A percentile compares a stretch with the other conserved stretches of the same genome.
These are phyloP conservation scores for Parus major DNA, from an alignment of 2,113 vertebrate genomes.

Conservation along the genomic window DNA sequence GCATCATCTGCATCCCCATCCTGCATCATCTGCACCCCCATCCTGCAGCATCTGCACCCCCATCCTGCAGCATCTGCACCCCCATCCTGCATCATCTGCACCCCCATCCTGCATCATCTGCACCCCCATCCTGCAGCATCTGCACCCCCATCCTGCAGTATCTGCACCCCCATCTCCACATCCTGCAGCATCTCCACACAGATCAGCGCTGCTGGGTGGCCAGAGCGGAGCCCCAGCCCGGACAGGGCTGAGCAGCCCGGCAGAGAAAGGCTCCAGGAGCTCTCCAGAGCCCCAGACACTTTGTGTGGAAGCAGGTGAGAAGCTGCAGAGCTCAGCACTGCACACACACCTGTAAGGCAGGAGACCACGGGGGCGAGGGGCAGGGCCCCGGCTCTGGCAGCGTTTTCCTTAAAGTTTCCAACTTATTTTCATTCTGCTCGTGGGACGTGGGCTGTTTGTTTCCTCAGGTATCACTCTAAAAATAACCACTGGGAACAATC, in stretches of 20 bases:
- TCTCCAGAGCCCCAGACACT: accelerated
- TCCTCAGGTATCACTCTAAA: not conserved
- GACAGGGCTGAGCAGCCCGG: accelerated
- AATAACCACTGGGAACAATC: not conserved
- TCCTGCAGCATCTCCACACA: accelerated
- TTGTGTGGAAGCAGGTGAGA: accelerated
- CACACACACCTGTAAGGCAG: accelerated
- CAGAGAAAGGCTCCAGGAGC: not conserved
- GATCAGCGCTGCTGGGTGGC: accelerated
- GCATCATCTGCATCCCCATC: too few relatives aligned
- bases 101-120: too few relatives aligned
- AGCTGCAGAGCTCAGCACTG: accelerated
- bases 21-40: too few relatives aligned
- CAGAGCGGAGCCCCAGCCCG: accelerated
- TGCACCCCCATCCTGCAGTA: too few relatives aligned
- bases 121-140: too few relatives aligned
- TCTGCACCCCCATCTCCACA: too few relatives aligned
- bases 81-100: too few relatives aligned
- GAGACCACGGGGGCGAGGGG: accelerated
- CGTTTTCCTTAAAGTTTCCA: not conserved
- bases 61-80: too few relatives aligned
- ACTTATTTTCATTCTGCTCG: not conserved
- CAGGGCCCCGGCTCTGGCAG: not conserved
- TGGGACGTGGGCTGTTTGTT: not conserved
- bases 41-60: too few relatives aligned